Percentiles rank a stretch among this genome's conserved stretches.
Evolutionary conservation across 2,797 vertebrate genomes (phyloP).

Genomic region (Artibeus jamaicensis): DNA sequence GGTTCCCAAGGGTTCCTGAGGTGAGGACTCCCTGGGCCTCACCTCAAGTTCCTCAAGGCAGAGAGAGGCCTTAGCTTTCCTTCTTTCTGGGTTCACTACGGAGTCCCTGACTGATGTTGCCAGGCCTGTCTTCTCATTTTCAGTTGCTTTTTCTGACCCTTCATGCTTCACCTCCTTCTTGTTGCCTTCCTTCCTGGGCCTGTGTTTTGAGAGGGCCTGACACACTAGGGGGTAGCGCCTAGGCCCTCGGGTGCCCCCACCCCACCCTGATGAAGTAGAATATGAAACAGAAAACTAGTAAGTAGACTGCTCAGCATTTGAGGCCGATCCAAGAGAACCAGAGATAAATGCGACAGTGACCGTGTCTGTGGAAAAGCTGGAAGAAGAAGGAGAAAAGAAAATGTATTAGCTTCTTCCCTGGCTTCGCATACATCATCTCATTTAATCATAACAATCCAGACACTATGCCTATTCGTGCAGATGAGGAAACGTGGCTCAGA

Average conservation of each 20-base stretch:
- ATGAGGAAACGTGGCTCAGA: background rate
- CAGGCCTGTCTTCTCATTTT: background rate
- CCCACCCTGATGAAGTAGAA: background rate
- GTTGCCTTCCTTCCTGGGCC: background rate
- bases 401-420: background rate
- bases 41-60: background rate
- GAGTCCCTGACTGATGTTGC: background rate
- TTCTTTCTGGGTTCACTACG: background rate
- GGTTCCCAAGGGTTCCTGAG: background rate
- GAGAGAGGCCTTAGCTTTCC: background rate
- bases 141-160: background rate
- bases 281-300: background rate
- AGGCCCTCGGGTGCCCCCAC: background rate
- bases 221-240: background rate
- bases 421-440: background rate
- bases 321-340: background rate
- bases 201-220: background rate
- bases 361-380: background rate
- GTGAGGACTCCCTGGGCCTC: background rate
- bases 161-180: background rate
- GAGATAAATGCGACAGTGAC: background rate
- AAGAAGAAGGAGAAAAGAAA: background rate
- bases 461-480: background rate
- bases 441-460: background rate
- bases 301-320: background rate